Percentiles rank a stretch among this genome's conserved stretches.
Conservation (phyloP, 2,113 vertebrate genomes). For the Peromyscus californicus region DNA sequence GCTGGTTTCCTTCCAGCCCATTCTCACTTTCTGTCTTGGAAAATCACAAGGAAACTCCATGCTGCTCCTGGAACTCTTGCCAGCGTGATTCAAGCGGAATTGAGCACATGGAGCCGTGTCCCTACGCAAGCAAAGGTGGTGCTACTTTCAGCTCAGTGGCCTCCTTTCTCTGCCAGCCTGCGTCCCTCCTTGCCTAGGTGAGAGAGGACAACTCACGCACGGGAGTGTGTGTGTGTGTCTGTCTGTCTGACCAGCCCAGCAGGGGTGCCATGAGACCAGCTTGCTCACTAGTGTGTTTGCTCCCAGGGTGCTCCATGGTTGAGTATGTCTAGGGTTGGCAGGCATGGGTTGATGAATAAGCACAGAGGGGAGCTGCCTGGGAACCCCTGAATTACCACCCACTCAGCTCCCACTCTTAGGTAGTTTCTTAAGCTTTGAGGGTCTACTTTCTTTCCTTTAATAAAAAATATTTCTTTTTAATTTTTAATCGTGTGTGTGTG, state of each 20-base stretch:
- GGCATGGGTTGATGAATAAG: background rate
- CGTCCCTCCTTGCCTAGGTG: background rate
- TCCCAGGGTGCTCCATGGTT: background rate
- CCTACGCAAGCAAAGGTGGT: conserved; percentile 38
- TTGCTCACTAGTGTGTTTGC: background rate
- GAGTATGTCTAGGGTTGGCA: background rate
- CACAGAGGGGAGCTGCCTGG: background rate
- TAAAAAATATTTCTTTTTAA: background rate
- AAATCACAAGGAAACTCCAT: conserved; percentile 75
- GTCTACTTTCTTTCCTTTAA: background rate
- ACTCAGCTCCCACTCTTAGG: background rate
- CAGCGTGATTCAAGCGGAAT: conserved; percentile 56
- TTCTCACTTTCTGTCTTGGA: conserved; percentile 79
- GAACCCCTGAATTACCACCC: background rate
- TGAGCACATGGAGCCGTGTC: background rate
- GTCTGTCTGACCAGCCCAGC: background rate
- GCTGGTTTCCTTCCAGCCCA: conserved; percentile 69
- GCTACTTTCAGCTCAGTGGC: background rate
- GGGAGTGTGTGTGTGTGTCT: too few species aligned
- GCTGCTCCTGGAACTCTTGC: conserved; percentile 66
- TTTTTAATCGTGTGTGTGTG: background rate
- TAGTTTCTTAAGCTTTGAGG: background rate
- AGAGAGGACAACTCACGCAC: fast-evolving
- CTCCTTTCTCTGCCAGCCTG: background rate
- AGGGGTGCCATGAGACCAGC: background rate